These are phyloP conservation scores for Chrosomus eos DNA, from an alignment of 2,797 vertebrate species.

Conservation along the genomic window DNA sequence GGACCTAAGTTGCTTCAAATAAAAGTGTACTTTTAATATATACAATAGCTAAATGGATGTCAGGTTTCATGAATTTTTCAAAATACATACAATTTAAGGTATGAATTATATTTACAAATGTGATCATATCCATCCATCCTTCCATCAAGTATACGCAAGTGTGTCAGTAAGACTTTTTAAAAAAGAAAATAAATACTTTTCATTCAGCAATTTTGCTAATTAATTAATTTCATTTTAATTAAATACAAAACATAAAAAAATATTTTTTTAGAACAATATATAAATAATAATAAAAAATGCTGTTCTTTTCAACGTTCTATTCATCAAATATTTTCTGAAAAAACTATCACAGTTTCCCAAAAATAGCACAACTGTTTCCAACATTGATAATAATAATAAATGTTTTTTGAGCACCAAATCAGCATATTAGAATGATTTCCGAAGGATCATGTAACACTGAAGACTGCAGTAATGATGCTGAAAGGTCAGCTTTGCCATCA, in stretches of 20 bases:
- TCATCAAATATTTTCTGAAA: neutral
- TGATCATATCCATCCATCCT: neutral
- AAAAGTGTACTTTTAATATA: neutral
- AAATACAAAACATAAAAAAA: too few relatives aligned
- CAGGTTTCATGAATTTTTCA: neutral
- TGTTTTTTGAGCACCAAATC: neutral
- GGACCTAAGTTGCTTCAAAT: neutral
- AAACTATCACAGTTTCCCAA: neutral
- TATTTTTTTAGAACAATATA: too few relatives aligned
- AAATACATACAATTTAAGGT: neutral
- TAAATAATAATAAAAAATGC: too few relatives aligned
- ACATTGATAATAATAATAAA: neutral
- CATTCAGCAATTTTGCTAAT: too few relatives aligned
- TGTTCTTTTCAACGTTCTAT: too few relatives aligned
- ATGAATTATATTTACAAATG: neutral
- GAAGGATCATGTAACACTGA: neutral
- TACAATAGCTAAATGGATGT: neutral
- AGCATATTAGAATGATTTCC: neutral
- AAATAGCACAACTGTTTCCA: neutral
- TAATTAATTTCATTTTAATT: too few relatives aligned
- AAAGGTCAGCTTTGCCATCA: neutral
- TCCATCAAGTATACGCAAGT: neutral
- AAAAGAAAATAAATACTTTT: too few relatives aligned
- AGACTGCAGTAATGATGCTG: neutral
- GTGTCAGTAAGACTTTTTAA: neutral